Evolutionary conservation across 2,113 vertebrate species (phyloP).

Genomic region (Phylloscopus whistleri): DNA sequence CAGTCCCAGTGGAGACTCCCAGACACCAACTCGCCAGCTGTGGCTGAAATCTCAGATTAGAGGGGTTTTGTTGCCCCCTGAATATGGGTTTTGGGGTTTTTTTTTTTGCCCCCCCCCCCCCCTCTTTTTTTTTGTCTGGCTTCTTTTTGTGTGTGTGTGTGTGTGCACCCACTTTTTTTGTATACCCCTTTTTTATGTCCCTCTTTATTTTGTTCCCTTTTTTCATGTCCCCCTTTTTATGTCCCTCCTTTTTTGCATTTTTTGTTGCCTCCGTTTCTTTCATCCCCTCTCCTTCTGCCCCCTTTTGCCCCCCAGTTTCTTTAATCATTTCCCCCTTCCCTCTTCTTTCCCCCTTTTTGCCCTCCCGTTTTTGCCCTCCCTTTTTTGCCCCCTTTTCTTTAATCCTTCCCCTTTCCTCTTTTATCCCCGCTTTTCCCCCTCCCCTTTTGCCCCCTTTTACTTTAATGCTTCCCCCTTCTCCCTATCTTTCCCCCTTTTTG

Average conservation of each 20-base stretch:
- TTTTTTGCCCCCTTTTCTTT: no score
- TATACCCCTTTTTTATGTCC: no score
- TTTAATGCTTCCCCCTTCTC: no score
- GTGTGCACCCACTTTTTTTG: rapidly evolving
- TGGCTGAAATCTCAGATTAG: neutral
- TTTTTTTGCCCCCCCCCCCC: rapidly evolving
- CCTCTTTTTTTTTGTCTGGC: rapidly evolving
- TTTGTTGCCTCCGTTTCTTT: neutral
- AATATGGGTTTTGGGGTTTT: no score
- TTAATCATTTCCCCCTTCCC: no score
- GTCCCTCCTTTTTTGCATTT: rapidly evolving
- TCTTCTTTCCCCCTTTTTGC: no score
- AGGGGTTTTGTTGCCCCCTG: neutral
- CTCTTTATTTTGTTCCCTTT: neutral
- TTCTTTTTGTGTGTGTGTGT: neutral
- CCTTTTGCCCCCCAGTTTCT: neutral
- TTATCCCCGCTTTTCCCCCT: no score
- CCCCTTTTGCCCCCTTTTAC: no score
- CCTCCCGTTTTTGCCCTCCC: no score
- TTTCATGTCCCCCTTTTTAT: rapidly evolving
- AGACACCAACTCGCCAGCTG: neutral
- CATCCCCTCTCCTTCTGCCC: rapidly evolving
- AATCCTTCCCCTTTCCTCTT: no score
- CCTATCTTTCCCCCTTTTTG: no score
- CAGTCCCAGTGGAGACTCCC: neutral